Evolutionary conservation across 2,888 invertebrate genomes (phyloP).

Genomic region (Philopedon plagiatum): DNA sequence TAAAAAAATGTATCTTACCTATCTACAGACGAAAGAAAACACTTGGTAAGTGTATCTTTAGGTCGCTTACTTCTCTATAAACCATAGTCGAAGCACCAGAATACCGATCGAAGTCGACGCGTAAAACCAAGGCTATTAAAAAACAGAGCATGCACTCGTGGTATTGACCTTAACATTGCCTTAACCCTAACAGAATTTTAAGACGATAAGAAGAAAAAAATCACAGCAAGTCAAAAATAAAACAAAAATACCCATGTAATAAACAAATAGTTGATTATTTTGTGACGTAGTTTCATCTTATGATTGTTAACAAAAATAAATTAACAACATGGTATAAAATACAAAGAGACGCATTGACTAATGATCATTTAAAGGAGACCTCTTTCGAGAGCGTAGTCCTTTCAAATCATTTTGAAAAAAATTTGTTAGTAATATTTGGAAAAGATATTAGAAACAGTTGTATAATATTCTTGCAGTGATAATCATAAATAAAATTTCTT

Average conservation of each 20-base stretch:
- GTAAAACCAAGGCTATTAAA: slow-evolving; percentile 14
- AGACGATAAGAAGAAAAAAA: slow-evolving; percentile 23
- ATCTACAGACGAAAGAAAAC: too few species aligned
- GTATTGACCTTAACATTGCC: slow-evolving; percentile 42
- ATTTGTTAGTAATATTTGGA: background rate
- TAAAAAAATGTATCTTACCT: too few species aligned
- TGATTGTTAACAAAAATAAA: slow-evolving; percentile 8
- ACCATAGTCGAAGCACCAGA: background rate
- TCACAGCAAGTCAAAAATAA: slow-evolving; percentile 11
- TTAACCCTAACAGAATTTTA: slow-evolving; percentile 38
- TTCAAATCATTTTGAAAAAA: background rate
- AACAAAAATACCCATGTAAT: slow-evolving; percentile 20
- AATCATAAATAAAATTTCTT: background rate
- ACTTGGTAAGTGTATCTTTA: too few species aligned
- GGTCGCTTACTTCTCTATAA: background rate
- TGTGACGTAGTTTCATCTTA: slow-evolving; percentile 23
- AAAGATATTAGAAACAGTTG: background rate
- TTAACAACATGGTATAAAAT: slow-evolving; percentile 26
- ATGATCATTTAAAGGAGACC: slow-evolving; percentile 36
- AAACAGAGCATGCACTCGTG: slow-evolving; percentile 17
- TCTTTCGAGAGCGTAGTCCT: slow-evolving; percentile 39
- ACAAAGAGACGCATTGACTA: background rate
- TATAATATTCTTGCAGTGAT: background rate
- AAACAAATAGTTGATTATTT: slow-evolving; percentile 11
- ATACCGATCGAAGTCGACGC: background rate